Conservation (phyloP, 1,140 invertebrate genomes). For the Heliconius eleuchia region DNA sequence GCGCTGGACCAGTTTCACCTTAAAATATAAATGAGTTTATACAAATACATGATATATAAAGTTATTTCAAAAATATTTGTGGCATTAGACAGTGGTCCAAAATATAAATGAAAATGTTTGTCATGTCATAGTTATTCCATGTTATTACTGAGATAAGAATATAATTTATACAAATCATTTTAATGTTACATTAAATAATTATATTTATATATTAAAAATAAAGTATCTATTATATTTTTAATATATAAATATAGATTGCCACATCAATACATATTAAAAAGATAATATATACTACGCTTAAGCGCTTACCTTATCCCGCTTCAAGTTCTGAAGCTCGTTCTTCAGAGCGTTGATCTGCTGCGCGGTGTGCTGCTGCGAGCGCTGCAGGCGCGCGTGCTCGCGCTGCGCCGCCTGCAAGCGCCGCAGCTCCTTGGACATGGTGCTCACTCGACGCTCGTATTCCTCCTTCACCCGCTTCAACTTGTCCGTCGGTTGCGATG, state of each 20-base stretch:
- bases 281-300: not conserved
- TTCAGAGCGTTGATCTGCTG: constrained; percentile 90
- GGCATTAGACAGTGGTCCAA: too few relatives aligned
- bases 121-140: too few relatives aligned
- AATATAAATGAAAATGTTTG: too few relatives aligned
- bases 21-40: constrained; percentile 8
- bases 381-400: constrained; percentile 92
- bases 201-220: too few relatives aligned
- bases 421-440: constrained; percentile 94
- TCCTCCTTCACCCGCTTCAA: constrained; percentile 93
- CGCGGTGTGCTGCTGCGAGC: constrained; percentile 91
- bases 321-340: constrained; percentile 93
- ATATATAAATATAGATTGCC: too few relatives aligned
- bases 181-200: too few relatives aligned
- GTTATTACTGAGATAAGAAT: too few relatives aligned
- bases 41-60: too few relatives aligned
- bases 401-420: constrained; percentile 93
- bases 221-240: too few relatives aligned
- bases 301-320: constrained; percentile 90
- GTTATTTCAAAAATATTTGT: not conserved
- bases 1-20: constrained; percentile 95
- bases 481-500: constrained; percentile 86
- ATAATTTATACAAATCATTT: too few relatives aligned
- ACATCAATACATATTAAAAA: too few relatives aligned
- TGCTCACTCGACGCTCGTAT: constrained; percentile 92